A percentile compares a stretch with the other conserved stretches of the same genome.
These are phyloP conservation scores for Ectemnius continuus DNA, from an alignment of 2,888 invertebrate species.

Conservation along the genomic window DNA sequence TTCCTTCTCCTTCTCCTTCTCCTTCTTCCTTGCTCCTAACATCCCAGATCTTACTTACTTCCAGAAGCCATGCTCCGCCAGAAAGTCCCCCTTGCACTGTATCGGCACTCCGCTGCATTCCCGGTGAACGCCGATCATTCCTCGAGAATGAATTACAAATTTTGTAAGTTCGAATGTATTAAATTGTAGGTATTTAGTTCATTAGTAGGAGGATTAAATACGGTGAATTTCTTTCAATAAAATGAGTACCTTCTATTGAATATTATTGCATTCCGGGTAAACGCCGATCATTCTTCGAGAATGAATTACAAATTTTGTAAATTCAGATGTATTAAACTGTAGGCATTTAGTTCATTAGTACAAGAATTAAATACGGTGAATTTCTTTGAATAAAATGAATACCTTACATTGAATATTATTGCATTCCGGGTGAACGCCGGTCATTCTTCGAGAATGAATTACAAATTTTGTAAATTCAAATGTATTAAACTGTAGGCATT, in stretches of 20 bases:
- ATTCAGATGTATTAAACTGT: not conserved
- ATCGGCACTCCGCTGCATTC: not conserved
- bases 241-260: not conserved
- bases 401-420: too few relatives aligned
- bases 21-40: conserved; percentile 18
- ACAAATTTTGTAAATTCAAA: too few relatives aligned
- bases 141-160: not conserved
- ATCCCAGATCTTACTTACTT: conserved; percentile 17
- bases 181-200: not conserved
- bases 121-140: not conserved
- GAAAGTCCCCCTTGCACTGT: conserved; percentile 17
- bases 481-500: too few relatives aligned
- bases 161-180: not conserved
- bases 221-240: too few relatives aligned
- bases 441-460: too few relatives aligned
- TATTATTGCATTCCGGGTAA: not conserved
- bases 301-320: not conserved
- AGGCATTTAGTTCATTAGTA: too few relatives aligned
- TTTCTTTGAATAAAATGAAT: too few relatives aligned
- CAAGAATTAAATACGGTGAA: too few relatives aligned
- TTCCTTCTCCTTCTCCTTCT: conserved; percentile 24
- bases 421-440: too few relatives aligned
- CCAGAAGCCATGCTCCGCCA: conserved; percentile 27
- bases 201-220: too few relatives aligned
- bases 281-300: not conserved